A percentile compares a stretch with the other conserved stretches of the same genome.
These are phyloP conservation scores for Aspidiotus rigidus DNA, from an alignment of 2,888 invertebrate genomes.

Conservation along the genomic window DNA sequence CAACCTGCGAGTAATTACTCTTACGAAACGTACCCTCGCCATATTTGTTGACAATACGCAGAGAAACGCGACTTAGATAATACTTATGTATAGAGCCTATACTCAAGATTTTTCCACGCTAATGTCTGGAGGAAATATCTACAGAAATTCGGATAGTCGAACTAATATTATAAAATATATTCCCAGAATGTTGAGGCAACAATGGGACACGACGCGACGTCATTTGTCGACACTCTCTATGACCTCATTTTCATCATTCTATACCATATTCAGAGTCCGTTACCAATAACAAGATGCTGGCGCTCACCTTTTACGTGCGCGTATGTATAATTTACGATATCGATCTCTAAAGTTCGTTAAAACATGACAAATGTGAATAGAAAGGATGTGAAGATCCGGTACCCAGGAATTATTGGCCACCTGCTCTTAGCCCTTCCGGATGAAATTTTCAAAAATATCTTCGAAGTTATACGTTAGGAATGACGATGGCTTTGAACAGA, in stretches of 20 bases:
- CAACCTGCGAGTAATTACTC: too few species aligned
- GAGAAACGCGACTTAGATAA: too few species aligned
- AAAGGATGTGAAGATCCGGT: slow-evolving; percentile 33
- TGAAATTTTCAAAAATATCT: neutral
- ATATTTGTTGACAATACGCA: too few species aligned
- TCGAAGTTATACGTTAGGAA: too few species aligned
- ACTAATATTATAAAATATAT: neutral
- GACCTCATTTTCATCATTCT: slow-evolving; percentile 1
- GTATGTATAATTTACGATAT: neutral
- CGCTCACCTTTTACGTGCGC: neutral
- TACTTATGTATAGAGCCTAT: too few species aligned
- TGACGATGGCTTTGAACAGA: too few species aligned
- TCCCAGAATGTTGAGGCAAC: neutral
- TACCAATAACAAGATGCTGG: slow-evolving; percentile 4
- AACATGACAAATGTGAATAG: neutral
- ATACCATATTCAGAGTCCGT: neutral
- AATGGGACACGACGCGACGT: neutral
- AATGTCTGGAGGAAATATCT: neutral
- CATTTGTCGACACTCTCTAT: neutral
- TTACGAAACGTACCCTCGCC: too few species aligned
- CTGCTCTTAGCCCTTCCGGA: slow-evolving; percentile 14
- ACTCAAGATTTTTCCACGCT: neutral
- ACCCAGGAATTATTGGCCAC: slow-evolving; percentile 26
- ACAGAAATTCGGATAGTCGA: neutral
- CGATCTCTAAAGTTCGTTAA: slow-evolving; percentile 14